Base-by-base conservation (phyloP, 2,113 vertebrate genomes). In the Microcebus jonahi region DNA sequence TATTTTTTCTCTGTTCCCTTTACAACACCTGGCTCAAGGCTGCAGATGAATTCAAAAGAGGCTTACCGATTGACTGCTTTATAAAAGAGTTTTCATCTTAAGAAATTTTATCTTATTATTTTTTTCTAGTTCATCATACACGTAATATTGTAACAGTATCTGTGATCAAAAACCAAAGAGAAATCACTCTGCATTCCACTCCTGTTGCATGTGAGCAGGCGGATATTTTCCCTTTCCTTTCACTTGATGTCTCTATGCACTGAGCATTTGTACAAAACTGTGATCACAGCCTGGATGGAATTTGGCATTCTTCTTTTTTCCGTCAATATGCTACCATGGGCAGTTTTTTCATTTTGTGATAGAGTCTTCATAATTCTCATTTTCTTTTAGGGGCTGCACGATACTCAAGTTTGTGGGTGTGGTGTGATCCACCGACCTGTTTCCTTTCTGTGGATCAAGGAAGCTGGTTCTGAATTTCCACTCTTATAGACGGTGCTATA, bases 231-330 rank as follows among this genome's bases (percentile, higher is more conserved):
- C 4, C 29, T 36, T 10, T 79, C 75, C 53, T 61, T 94, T 93
- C 59, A 14, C 71, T 92, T 80, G 36, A 67, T 31, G 42, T 53
- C 39, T 27, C 39, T 5, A 27, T 14, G 53, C 2, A 10, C 61
- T 0, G 15, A 92, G 80, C 94, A 77, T 86, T 76, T 95, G 81
- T 45, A 90, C 48, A 94, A 82, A 95, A 75, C 94, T 91, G 92
- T 82, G 92, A 96, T 79, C 53, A 76, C 48, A 36, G 36, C 31
- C 23, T 57, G 45, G 88, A 80, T 14, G 12, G 79, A 95, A 75
- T n/a, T 15, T 79, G 91, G 76, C 85, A 73, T 42, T 92, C 84
- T 68, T 45, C 77, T 71, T 84, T 61, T 53, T 39, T 61, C 70
- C 23, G 68, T 68, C 57, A 88, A 11, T 85, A 63, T 92, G 88